phyloP scores from a whole-genome alignment of 2,113 vertebrate species.

The Anas platyrhynchos region DNA sequence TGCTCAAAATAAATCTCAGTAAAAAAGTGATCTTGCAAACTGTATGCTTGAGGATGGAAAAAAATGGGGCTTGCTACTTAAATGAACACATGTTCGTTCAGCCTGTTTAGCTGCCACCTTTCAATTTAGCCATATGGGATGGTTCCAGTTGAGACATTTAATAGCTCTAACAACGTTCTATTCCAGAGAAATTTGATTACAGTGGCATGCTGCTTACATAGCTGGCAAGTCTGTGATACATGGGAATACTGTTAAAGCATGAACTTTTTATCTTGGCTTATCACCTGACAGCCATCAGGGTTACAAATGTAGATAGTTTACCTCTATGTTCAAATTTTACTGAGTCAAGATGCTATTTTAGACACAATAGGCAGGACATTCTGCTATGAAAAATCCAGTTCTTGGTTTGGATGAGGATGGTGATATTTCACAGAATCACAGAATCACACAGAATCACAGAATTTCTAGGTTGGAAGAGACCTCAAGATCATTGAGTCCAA shows the following conservation, averaged over 20 bases:
- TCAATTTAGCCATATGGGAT: constrained; percentile 58
- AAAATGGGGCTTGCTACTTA: neutral
- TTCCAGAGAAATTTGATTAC: constrained; percentile 60
- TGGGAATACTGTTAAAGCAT: neutral
- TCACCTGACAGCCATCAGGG: neutral
- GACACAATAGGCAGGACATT: neutral
- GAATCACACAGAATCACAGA: too few species aligned
- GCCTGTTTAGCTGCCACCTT: constrained; percentile 48
- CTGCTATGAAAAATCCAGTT: neutral
- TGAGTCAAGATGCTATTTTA: neutral
- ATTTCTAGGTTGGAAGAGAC: too few species aligned
- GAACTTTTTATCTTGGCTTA: neutral
- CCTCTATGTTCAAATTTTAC: neutral
- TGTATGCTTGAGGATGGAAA: neutral
- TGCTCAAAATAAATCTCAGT: constrained; percentile 9
- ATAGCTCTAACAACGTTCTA: constrained; percentile 58
- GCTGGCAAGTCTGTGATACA: neutral
- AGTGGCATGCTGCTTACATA: neutral
- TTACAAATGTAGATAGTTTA: neutral
- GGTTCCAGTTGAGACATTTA: constrained; percentile 57
- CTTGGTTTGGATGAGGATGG: neutral
- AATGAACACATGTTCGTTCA: constrained; percentile 31
- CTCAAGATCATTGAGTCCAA: too few species aligned
- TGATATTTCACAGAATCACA: neutral
- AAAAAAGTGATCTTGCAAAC: neutral